Conservation (phyloP, 2,888 invertebrate genomes). For the Conomelus anceps region DNA sequence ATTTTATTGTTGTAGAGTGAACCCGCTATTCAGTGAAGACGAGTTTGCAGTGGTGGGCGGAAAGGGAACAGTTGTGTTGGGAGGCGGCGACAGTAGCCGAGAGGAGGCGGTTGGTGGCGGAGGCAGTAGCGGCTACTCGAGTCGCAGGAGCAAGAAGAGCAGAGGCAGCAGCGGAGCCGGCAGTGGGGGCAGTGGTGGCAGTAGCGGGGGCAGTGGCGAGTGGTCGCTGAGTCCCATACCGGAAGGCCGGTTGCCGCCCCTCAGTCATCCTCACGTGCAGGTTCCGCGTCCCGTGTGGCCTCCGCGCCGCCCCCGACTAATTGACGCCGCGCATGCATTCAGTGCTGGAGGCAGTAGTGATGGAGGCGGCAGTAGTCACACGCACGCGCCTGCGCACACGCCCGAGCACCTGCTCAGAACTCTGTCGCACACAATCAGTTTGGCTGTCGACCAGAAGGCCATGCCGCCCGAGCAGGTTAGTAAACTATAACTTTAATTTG, state of each 20-base stretch:
- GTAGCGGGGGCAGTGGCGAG: conserved; percentile 39
- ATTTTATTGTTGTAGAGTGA: conserved; percentile 39
- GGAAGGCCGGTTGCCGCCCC: conserved; percentile 43
- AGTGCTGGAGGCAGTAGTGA: background rate
- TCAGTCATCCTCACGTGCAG: too few species aligned
- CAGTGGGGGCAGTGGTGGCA: conserved; percentile 41
- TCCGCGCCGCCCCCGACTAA: conserved; percentile 18
- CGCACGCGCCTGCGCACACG: conserved; percentile 32
- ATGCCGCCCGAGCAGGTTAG: conserved; percentile 41
- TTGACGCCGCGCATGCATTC: background rate
- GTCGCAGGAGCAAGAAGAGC: conserved; percentile 40
- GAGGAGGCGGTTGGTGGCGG: conserved; percentile 7
- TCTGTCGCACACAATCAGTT: conserved; percentile 42
- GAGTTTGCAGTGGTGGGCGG: conserved; percentile 7
- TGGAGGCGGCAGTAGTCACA: background rate
- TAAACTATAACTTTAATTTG: conserved; percentile 36
- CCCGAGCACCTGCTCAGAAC: conserved; percentile 43
- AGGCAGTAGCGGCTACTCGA: conserved; percentile 38
- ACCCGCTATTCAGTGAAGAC: conserved; percentile 42
- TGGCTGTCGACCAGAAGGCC: conserved; percentile 40
- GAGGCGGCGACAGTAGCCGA: background rate
- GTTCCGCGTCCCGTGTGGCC: conserved; percentile 46
- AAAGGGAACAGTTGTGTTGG: background rate
- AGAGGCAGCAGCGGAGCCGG: conserved; percentile 31
- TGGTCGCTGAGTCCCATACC: conserved; percentile 43